Conservation (phyloP, 2,113 vertebrate species). For the Acrocephalus arundinaceus region DNA sequence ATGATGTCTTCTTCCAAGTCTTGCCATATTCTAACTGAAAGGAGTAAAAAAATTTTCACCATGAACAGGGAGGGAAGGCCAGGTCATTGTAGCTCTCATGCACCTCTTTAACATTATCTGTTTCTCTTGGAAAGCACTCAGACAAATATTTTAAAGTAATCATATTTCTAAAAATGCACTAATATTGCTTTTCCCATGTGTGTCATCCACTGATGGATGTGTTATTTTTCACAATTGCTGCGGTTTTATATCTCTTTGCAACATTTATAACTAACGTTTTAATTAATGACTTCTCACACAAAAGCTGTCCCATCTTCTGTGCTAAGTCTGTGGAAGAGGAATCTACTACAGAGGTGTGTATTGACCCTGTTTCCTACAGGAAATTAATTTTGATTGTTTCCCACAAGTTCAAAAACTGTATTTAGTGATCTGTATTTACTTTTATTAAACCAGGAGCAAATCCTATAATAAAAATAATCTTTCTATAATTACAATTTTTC, state of each 20-base stretch:
- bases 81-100: neutral
- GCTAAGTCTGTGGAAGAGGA: neutral
- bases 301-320: neutral
- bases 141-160: neutral
- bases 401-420: neutral
- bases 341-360: neutral
- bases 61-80: neutral
- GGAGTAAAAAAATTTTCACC: neutral
- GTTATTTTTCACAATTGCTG: neutral
- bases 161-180: neutral
- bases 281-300: neutral
- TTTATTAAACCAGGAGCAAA: neutral
- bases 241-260: neutral
- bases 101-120: fast-evolving
- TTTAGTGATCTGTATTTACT: neutral
- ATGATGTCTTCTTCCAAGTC: neutral
- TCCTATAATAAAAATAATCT: neutral
- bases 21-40: neutral
- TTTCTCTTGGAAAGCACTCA: neutral
- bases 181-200: neutral
- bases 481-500: neutral
- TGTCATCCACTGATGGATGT: fast-evolving
- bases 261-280: neutral
- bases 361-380: neutral
- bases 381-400: neutral